phyloP scores from a whole-genome alignment of 2,888 invertebrate genomes.

The Andricus quercusramuli region DNA sequence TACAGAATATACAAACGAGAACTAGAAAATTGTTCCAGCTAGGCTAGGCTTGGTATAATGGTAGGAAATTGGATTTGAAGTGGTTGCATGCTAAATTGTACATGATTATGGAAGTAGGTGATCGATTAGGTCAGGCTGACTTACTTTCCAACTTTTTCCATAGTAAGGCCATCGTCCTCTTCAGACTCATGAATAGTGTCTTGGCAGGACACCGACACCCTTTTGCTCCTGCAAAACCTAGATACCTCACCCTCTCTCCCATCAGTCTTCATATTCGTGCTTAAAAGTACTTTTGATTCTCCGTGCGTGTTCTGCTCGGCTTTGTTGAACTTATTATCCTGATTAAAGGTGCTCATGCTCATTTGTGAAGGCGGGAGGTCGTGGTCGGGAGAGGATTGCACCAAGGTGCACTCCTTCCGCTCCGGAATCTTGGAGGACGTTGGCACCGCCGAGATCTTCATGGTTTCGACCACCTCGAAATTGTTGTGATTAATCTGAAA shows the following conservation, averaged over 20 bases:
- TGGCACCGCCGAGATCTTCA: slow-evolving; percentile 75
- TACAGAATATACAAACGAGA: too few relatives aligned
- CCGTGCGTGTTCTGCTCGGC: slow-evolving; percentile 49
- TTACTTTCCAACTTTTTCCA: slow-evolving; percentile 74
- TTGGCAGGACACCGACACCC: slow-evolving; percentile 68
- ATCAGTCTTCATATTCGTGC: slow-evolving; percentile 67
- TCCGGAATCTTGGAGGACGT: slow-evolving; percentile 67
- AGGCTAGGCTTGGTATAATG: background rate
- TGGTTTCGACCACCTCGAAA: slow-evolving; percentile 65
- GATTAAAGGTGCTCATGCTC: slow-evolving; percentile 52
- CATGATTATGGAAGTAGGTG: slow-evolving; percentile 33
- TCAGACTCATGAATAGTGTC: slow-evolving; percentile 70
- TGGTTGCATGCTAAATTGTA: slow-evolving; percentile 27
- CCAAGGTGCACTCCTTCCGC: slow-evolving; percentile 66
- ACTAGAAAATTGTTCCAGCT: too few relatives aligned
- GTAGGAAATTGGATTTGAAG: slow-evolving; percentile 22
- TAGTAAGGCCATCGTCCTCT: slow-evolving; percentile 71
- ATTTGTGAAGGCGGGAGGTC: slow-evolving; percentile 52
- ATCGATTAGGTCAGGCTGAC: slow-evolving; percentile 42
- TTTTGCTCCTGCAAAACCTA: slow-evolving; percentile 66
- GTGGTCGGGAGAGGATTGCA: slow-evolving; percentile 62
- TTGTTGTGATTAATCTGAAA: slow-evolving; percentile 71
- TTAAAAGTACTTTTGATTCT: slow-evolving; percentile 70
- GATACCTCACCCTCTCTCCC: slow-evolving; percentile 56
- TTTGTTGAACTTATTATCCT: slow-evolving; percentile 48